Percentiles rank a stretch among this genome's conserved stretches.
These are phyloP conservation scores for Urophycis tenuis DNA, from an alignment of 2,797 vertebrate species.

Conservation along the genomic window DNA sequence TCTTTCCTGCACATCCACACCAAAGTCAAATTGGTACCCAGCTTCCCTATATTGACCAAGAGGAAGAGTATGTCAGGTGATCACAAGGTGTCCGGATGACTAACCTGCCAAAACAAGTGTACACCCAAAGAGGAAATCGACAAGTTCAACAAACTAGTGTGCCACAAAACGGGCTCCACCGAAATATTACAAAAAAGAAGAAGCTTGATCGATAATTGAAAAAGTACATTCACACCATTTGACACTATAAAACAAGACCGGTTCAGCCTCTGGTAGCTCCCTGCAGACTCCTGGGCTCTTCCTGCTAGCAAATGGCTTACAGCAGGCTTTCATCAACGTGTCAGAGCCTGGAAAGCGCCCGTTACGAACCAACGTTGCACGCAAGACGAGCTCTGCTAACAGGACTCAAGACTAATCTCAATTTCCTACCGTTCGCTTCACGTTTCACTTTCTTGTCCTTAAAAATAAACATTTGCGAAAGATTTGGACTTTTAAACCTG, in stretches of 20 bases:
- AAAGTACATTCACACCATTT: neutral
- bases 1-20: neutral
- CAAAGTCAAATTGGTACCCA: neutral
- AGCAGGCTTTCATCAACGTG: neutral
- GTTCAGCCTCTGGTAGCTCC: neutral
- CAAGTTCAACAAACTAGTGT: neutral
- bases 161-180: neutral
- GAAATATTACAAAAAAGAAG: neutral
- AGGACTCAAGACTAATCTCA: conserved; percentile 1
- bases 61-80: neutral
- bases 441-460: neutral
- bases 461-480: conserved; percentile 6
- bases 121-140: neutral
- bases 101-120: neutral
- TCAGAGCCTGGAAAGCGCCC: neutral
- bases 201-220: neutral
- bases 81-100: neutral
- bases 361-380: neutral
- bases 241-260: neutral
- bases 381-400: neutral
- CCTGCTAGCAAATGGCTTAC: neutral
- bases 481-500: neutral
- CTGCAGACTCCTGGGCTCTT: neutral
- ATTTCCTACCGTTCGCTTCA: conserved; percentile 1
- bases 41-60: neutral